These are phyloP conservation scores for Mionectes olivaceus DNA, from an alignment of 2,797 vertebrate genomes.

Conservation along the genomic window DNA sequence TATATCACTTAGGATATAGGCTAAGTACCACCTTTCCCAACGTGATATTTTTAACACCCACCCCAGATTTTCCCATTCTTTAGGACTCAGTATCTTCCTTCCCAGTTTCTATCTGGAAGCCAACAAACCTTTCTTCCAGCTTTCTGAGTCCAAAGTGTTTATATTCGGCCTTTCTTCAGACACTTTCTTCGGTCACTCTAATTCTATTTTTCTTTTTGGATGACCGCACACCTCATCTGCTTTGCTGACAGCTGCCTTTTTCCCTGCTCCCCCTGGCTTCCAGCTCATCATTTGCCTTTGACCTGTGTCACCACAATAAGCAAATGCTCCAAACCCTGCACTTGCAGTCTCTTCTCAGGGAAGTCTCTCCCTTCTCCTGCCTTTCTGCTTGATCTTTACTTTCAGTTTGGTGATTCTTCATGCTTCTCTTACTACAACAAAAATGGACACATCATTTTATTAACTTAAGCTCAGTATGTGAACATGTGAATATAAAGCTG, in stretches of 20 bases:
- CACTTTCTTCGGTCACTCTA: neutral
- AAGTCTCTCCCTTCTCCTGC: neutral
- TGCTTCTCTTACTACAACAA: neutral
- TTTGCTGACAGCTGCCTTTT: neutral
- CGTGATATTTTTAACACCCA: accelerated
- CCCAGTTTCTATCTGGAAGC: neutral
- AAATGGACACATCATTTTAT: neutral
- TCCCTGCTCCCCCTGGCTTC: neutral
- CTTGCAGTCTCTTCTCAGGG: neutral
- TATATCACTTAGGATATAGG: neutral
- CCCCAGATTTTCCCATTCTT: neutral
- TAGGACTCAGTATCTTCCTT: neutral
- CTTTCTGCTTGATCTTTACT: neutral
- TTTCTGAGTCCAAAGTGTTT: neutral
- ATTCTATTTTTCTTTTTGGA: neutral
- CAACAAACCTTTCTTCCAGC: neutral
- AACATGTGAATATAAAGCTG: neutral
- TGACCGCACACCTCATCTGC: neutral
- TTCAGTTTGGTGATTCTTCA: neutral
- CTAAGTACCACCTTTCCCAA: neutral
- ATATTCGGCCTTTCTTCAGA: neutral
- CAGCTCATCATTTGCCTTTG: neutral
- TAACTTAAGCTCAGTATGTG: neutral
- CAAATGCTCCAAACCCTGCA: neutral
- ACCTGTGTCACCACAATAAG: neutral